Conservation (phyloP, 2,888 invertebrate genomes). For the Lasioglossum figueresi region DNA sequence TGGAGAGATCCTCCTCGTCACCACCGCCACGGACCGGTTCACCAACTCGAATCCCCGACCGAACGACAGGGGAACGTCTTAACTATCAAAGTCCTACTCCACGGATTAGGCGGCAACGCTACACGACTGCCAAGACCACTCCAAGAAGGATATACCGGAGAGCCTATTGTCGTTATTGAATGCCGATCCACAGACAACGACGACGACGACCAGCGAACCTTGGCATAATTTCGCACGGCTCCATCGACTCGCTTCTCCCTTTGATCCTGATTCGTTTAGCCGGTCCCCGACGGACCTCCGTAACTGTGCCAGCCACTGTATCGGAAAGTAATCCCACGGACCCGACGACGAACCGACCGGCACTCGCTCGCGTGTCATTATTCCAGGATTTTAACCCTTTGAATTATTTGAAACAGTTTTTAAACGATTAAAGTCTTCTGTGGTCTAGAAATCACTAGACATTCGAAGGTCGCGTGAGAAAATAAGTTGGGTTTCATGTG, state of each 20-base stretch:
- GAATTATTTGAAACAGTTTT: too few relatives aligned
- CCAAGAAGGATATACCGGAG: conserved; percentile 19
- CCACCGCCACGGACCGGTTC: conserved; percentile 15
- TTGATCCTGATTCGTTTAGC: conserved; percentile 61
- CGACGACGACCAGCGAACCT: conserved; percentile 28
- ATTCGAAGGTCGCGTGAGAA: too few relatives aligned
- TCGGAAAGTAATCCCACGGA: conserved; percentile 47
- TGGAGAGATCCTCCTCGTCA: background rate
- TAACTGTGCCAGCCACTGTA: conserved; percentile 26
- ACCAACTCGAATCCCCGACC: conserved; percentile 22
- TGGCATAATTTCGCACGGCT: conserved; percentile 53
- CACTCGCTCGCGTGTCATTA: background rate
- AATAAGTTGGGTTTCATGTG: too few relatives aligned
- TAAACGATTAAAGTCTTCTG: too few relatives aligned
- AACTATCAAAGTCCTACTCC: conserved; percentile 68
- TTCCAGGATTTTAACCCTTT: conserved; percentile 1
- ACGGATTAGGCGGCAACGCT: conserved; percentile 68
- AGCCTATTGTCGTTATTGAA: conserved; percentile 55
- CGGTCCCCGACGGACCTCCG: background rate
- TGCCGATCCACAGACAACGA: conserved; percentile 25
- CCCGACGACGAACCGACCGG: conserved; percentile 7
- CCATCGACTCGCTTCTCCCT: conserved; percentile 33
- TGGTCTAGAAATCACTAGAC: too few relatives aligned
- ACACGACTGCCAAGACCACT: conserved; percentile 40
- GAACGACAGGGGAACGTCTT: conserved; percentile 45